Evolutionary conservation across 2,888 invertebrate genomes (phyloP).

Genomic region (Enchytraeus crypticus): DNA sequence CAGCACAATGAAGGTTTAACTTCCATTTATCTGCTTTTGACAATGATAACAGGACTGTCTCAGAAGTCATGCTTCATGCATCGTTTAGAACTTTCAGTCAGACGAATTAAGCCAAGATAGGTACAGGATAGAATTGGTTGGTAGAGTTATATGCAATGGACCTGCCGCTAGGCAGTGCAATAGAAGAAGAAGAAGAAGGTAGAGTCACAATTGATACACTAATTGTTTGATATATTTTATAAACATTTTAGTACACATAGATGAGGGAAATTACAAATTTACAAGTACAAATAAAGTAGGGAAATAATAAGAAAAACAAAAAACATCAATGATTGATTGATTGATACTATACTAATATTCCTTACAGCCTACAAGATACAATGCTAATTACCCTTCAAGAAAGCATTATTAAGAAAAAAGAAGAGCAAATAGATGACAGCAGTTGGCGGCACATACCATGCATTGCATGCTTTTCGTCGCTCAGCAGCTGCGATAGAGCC

Average conservation of each 20-base stretch:
- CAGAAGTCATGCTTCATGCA: neutral
- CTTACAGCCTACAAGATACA: neutral
- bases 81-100: too few relatives aligned
- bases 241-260: too few relatives aligned
- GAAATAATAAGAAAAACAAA: neutral
- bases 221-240: too few relatives aligned
- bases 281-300: neutral
- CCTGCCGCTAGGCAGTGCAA: too few relatives aligned
- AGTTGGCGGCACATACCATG: too few relatives aligned
- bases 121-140: too few relatives aligned
- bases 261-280: too few relatives aligned
- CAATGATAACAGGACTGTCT: neutral
- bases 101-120: too few relatives aligned
- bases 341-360: neutral
- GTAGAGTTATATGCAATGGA: too few relatives aligned
- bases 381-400: neutral
- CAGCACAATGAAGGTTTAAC: neutral
- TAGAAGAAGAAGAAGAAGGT: too few relatives aligned
- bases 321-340: neutral
- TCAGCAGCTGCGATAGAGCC: constrained; percentile 82
- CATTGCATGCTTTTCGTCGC: constrained; percentile 86
- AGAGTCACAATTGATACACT: too few relatives aligned
- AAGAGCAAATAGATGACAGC: too few relatives aligned
- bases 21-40: neutral
- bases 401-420: neutral